A percentile compares a stretch with the other conserved stretches of the same genome.
These are phyloP conservation scores for Pterobdella sp. DNA, from an alignment of 2,888 invertebrate species.

Conservation along the genomic window DNA sequence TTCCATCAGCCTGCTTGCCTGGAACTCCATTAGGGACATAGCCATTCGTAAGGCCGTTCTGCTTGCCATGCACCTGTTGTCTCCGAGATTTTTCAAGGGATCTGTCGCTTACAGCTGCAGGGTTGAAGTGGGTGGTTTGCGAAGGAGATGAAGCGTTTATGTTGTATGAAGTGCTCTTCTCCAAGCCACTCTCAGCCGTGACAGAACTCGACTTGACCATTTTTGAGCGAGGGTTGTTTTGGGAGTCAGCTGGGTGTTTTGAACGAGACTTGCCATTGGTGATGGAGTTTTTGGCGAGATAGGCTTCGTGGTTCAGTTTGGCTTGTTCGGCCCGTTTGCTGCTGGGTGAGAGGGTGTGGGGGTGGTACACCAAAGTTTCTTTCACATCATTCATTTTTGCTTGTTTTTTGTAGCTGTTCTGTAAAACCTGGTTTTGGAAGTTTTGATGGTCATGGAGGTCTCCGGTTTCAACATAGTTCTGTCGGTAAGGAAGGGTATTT, in stretches of 20 bases:
- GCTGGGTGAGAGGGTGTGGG: neutral
- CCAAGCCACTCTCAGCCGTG: conserved; percentile 1
- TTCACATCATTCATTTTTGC: neutral
- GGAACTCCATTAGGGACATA: neutral
- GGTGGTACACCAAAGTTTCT: neutral
- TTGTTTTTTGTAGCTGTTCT: neutral
- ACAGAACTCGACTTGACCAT: conserved; percentile 11
- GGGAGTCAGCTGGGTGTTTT: neutral
- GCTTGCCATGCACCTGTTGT: neutral
- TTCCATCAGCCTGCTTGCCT: neutral
- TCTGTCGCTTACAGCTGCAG: conserved; percentile 23
- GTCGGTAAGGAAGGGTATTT: neutral
- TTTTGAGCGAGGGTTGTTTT: neutral
- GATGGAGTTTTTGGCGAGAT: neutral
- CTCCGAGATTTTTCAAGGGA: conserved; percentile 18
- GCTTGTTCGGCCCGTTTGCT: neutral
- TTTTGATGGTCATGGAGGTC: neutral
- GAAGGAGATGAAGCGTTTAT: neutral
- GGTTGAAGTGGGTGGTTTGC: conserved; percentile 22
- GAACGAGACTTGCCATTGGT: neutral
- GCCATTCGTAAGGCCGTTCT: neutral
- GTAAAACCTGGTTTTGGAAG: neutral
- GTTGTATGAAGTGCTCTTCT: neutral
- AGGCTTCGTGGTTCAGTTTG: neutral
- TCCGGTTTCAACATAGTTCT: neutral